Evolutionary conservation across 2,113 vertebrate species (phyloP).

Genomic region (Hydrolagus affinis): DNA sequence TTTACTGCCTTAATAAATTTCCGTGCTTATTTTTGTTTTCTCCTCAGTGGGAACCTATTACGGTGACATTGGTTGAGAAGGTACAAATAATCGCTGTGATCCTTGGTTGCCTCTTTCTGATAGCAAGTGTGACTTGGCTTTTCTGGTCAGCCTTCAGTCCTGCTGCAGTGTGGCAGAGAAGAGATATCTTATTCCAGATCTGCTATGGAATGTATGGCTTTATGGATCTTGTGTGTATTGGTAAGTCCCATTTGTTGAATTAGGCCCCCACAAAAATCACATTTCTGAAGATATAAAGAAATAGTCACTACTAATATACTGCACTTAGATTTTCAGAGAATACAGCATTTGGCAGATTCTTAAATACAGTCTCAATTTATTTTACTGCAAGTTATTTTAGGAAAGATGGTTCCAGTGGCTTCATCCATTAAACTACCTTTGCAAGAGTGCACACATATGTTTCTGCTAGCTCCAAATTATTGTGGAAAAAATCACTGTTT

Average conservation of each 20-base stretch:
- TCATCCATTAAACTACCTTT: no score
- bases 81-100: slow-evolving; percentile 92
- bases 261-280: neutral
- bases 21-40: slow-evolving; percentile 56
- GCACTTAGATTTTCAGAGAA: no score
- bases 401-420: no score
- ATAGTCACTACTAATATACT: no score
- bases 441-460: no score
- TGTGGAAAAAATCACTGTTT: no score
- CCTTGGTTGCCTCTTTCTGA: slow-evolving; percentile 86
- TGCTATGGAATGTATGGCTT: slow-evolving; percentile 96
- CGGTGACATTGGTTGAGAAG: slow-evolving; percentile 93
- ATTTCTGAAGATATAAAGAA: no score
- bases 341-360: no score
- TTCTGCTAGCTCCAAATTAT: no score
- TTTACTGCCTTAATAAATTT: slow-evolving; percentile 37
- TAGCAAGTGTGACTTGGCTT: slow-evolving; percentile 89
- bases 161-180: slow-evolving; percentile 84
- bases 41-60: slow-evolving; percentile 84
- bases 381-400: no score
- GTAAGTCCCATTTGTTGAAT: slow-evolving; percentile 58
- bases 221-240: slow-evolving; percentile 92
- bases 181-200: slow-evolving; percentile 88
- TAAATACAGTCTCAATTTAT: no score
- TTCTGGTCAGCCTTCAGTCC: slow-evolving; percentile 91